phyloP scores from a whole-genome alignment of 2,797 vertebrate genomes.

The Alfaro cultratus region DNA sequence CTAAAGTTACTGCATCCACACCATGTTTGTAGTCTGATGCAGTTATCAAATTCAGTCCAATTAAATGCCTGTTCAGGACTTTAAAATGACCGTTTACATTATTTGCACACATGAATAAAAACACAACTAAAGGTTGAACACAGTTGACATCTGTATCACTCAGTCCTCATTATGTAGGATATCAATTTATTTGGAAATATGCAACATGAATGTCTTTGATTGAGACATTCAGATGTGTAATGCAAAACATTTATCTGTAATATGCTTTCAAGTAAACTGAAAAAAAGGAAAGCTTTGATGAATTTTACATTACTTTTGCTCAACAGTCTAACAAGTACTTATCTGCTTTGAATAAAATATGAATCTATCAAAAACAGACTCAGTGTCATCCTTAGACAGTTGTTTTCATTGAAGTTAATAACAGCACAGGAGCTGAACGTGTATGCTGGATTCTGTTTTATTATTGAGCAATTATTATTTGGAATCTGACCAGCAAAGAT shows the following conservation, averaged over 20 bases:
- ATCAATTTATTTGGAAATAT: neutral
- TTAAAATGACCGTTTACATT: neutral
- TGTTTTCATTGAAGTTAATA: slow-evolving; percentile 54
- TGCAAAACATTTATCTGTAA: neutral
- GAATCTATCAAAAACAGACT: slow-evolving; percentile 52
- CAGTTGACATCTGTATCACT: neutral
- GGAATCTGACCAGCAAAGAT: slow-evolving; percentile 49
- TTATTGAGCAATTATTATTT: slow-evolving; percentile 70
- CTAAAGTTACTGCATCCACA: neutral
- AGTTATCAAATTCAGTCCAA: neutral
- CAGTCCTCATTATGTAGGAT: neutral
- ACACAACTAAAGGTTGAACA: neutral
- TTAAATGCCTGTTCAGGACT: neutral
- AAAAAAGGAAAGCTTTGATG: neutral
- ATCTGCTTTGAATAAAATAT: slow-evolving; percentile 60
- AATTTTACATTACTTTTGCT: slow-evolving; percentile 34
- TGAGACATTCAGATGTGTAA: neutral
- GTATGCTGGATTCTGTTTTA: slow-evolving; percentile 60
- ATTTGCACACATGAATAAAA: neutral
- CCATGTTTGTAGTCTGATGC: neutral
- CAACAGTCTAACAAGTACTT: slow-evolving; percentile 36
- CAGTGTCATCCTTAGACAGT: slow-evolving; percentile 52
- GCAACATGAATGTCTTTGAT: neutral
- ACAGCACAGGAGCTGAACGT: slow-evolving; percentile 46
- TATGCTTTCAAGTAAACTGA: slow-evolving; percentile 2